A percentile compares a stretch with the other conserved stretches of the same genome.
These are phyloP conservation scores for Lasioglossum zephyrum DNA, from an alignment of 2,888 invertebrate genomes.

Conservation along the genomic window DNA sequence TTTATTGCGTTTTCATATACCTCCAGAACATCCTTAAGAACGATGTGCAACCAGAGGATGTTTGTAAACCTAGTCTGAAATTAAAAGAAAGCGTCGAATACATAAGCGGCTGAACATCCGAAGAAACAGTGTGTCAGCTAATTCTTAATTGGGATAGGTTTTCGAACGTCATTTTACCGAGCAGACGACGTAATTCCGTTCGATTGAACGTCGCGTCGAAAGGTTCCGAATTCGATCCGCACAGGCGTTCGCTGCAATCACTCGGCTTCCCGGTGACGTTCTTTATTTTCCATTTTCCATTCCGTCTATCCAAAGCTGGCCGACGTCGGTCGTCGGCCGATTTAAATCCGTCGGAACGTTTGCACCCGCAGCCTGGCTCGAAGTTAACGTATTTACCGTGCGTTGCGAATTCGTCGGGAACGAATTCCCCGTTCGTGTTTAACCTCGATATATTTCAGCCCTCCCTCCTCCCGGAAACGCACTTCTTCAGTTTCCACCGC, in stretches of 20 bases:
- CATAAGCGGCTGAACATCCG: too few species aligned
- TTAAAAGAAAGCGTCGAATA: too few species aligned
- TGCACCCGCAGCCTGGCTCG: slow-evolving; percentile 3
- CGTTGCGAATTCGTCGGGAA: not conserved
- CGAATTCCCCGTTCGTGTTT: slow-evolving; percentile 19
- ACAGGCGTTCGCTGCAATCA: slow-evolving; percentile 7
- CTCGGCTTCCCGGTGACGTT: slow-evolving; percentile 4
- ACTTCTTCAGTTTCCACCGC: not conserved
- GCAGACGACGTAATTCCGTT: not conserved
- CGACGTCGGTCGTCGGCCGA: slow-evolving; percentile 17
- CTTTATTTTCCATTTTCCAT: slow-evolving; percentile 29
- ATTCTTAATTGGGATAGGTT: not conserved
- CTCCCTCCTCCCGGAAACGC: not conserved
- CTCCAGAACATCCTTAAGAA: too few species aligned
- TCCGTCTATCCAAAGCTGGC: slow-evolving; percentile 17
- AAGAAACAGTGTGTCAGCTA: not conserved
- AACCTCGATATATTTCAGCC: slow-evolving; percentile 25
- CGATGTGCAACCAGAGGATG: too few species aligned
- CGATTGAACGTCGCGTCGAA: not conserved
- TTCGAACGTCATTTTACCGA: not conserved
- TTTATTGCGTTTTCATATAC: too few species aligned
- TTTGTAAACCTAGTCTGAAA: too few species aligned
- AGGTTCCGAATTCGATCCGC: not conserved
- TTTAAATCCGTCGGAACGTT: slow-evolving; percentile 33
- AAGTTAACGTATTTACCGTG: slow-evolving; percentile 32